Percentiles rank a stretch among this genome's conserved stretches.
Evolutionary conservation across 2,888 invertebrate genomes (phyloP).

Genomic region (Petrolisthes manimaculis): DNA sequence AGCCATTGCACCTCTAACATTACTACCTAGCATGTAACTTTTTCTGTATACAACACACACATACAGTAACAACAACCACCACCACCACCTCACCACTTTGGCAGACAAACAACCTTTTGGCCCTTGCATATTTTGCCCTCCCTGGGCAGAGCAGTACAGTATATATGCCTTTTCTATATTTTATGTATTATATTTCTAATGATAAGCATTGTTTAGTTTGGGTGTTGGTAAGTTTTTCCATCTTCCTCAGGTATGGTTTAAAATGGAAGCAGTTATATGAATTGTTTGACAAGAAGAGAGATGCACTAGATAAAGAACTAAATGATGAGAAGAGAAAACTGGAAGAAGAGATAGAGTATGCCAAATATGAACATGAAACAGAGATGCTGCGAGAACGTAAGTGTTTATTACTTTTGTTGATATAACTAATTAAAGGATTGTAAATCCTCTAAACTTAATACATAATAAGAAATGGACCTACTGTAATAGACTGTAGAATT

Average conservation of each 20-base stretch:
- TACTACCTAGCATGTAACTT: too few relatives aligned
- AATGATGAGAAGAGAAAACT: slow-evolving; percentile 91
- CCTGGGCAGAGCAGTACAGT: too few relatives aligned
- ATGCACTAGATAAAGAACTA: slow-evolving; percentile 89
- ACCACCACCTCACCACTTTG: too few relatives aligned
- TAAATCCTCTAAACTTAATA: too few relatives aligned
- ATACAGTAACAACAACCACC: too few relatives aligned
- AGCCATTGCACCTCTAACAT: too few relatives aligned
- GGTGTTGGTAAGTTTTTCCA: background rate
- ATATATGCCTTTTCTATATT: too few relatives aligned
- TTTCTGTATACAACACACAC: too few relatives aligned
- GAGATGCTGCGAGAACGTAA: slow-evolving; percentile 77
- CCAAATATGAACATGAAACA: slow-evolving; percentile 96
- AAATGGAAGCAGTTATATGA: slow-evolving; percentile 97
- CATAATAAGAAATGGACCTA: too few relatives aligned
- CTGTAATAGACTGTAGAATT: too few relatives aligned
- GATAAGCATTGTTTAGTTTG: background rate
- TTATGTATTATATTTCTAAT: background rate
- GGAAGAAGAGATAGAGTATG: slow-evolving; percentile 97
- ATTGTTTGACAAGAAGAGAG: slow-evolving; percentile 89
- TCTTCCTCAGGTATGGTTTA: slow-evolving; percentile 78
- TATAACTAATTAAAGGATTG: too few relatives aligned
- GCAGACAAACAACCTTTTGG: too few relatives aligned
- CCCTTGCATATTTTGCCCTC: background rate
- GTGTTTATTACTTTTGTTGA: slow-evolving; percentile 4